A percentile compares a stretch with the other conserved stretches of the same genome.
These are phyloP conservation scores for Paratrypauchen microcephalus DNA, from an alignment of 2,797 vertebrate genomes.

Conservation along the genomic window DNA sequence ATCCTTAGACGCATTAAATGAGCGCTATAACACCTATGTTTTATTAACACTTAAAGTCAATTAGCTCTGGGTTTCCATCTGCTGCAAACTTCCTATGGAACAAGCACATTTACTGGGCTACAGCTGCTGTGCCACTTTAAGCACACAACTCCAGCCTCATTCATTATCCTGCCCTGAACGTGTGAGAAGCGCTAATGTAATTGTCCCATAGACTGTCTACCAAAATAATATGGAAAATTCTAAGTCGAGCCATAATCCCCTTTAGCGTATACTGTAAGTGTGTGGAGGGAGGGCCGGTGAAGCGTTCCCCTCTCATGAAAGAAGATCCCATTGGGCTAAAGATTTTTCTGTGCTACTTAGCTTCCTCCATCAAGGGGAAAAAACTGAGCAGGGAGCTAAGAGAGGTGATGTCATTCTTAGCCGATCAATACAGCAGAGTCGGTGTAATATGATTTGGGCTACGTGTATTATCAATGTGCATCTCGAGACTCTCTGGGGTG, in stretches of 20 bases:
- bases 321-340: slow-evolving; percentile 53
- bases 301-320: slow-evolving; percentile 48
- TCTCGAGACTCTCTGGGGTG: slow-evolving; percentile 49
- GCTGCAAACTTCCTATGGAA: slow-evolving; percentile 44
- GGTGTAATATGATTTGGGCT: slow-evolving; percentile 65
- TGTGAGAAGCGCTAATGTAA: slow-evolving; percentile 51
- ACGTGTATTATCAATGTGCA: slow-evolving; percentile 61
- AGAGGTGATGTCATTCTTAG: slow-evolving; percentile 65
- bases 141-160: slow-evolving; percentile 29
- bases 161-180: slow-evolving; percentile 49
- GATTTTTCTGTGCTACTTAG: slow-evolving; percentile 30
- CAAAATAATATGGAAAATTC: slow-evolving; percentile 68
- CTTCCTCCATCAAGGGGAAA: slow-evolving; percentile 21
- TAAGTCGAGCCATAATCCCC: slow-evolving; percentile 18
- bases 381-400: slow-evolving; percentile 19
- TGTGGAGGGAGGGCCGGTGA: slow-evolving; percentile 26
- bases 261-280: not conserved
- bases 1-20: slow-evolving; percentile 1
- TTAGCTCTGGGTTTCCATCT: slow-evolving; percentile 28
- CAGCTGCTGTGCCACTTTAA: slow-evolving; percentile 24
- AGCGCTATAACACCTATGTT: slow-evolving; percentile 17
- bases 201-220: slow-evolving; percentile 53
- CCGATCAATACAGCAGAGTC: slow-evolving; percentile 56
- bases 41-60: slow-evolving; percentile 27
- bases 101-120: slow-evolving; percentile 39